These are phyloP conservation scores for Belonocnema kinseyi DNA, from an alignment of 1,140 invertebrate species.

Conservation along the genomic window DNA sequence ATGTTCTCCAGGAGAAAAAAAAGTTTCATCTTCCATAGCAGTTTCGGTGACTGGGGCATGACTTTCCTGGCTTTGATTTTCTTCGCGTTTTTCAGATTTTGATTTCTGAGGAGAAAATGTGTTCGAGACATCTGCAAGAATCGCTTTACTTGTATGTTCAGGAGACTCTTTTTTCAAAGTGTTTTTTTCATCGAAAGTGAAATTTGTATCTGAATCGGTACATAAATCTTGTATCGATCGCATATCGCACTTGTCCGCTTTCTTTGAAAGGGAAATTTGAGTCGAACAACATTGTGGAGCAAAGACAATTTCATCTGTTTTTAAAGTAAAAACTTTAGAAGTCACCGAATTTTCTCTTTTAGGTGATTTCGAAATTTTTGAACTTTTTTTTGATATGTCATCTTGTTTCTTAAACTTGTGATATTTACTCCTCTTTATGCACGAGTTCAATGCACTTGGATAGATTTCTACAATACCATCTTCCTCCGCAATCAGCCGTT, in stretches of 20 bases:
- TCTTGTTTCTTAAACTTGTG: constrained; percentile 24
- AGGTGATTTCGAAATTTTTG: constrained; percentile 6
- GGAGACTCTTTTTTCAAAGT: background rate
- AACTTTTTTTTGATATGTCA: constrained; percentile 27
- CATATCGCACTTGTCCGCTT: background rate
- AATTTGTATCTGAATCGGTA: constrained; percentile 11
- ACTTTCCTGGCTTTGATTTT: constrained; percentile 9
- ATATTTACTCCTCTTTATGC: constrained; percentile 37
- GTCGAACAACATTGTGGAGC: background rate
- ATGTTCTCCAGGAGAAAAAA: constrained; percentile 46
- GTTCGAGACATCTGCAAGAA: background rate
- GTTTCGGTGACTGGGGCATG: background rate
- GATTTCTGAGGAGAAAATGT: background rate
- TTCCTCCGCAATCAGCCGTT: background rate
- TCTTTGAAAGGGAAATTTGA: background rate
- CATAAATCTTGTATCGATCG: background rate
- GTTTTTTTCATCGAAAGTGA: background rate
- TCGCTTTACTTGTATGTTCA: background rate
- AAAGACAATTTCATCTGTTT: background rate
- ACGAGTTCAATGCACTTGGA: constrained; percentile 17
- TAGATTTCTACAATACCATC: constrained; percentile 30
- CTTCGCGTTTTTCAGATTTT: background rate
- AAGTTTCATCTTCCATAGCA: constrained; percentile 53
- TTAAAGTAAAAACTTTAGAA: background rate
- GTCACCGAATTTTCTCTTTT: background rate